Percentiles rank a stretch among this genome's conserved stretches.
phyloP scores from a whole-genome alignment of 2,888 invertebrate species.

The Tanypteryx hageni region DNA sequence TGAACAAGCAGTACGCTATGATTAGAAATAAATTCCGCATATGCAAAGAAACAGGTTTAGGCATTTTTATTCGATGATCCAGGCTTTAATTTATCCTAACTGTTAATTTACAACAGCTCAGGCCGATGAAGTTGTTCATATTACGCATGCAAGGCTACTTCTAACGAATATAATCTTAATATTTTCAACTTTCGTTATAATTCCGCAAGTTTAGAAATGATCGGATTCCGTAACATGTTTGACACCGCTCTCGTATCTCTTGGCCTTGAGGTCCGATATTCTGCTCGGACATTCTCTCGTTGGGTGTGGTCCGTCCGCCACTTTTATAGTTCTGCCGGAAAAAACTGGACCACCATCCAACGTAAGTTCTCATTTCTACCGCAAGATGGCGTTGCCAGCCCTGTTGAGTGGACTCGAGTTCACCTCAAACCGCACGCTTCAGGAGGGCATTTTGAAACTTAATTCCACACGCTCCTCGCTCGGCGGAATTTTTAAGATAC shows the following conservation, averaged over 20 bases:
- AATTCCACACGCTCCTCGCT: not conserved
- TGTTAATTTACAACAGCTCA: not conserved
- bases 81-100: too few species aligned
- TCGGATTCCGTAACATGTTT: not conserved
- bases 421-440: not conserved
- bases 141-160: not conserved
- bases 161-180: not conserved
- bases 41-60: too few species aligned
- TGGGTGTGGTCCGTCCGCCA: conserved; percentile 38
- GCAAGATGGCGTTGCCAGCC: not conserved
- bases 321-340: not conserved
- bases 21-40: too few species aligned
- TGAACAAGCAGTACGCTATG: too few species aligned
- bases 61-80: too few species aligned
- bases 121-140: not conserved
- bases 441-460: not conserved
- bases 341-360: conserved; percentile 36
- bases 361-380: not conserved
- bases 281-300: conserved; percentile 31
- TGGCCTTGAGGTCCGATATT: not conserved
- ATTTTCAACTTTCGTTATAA: not conserved
- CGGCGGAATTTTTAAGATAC: not conserved
- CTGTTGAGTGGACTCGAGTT: not conserved
- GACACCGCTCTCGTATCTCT: not conserved
- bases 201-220: not conserved